phyloP scores from a whole-genome alignment of 2,113 vertebrate species.

The Ophiodon elongatus region DNA sequence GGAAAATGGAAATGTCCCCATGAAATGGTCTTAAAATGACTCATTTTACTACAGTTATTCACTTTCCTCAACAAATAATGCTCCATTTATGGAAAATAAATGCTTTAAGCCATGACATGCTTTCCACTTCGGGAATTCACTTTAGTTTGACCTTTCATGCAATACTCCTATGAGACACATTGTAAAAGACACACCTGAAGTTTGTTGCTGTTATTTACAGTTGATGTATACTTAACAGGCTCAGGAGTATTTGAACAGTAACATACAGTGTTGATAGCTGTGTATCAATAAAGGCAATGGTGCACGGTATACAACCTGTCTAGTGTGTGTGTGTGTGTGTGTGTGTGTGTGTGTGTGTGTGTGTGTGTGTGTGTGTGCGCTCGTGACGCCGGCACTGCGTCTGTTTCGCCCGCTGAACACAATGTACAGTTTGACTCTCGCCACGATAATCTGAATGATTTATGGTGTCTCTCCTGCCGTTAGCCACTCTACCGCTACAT shows the following conservation, averaged over 20 bases:
- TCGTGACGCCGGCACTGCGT: conserved; percentile 18
- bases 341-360: conserved; percentile 16
- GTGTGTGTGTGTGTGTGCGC: conserved; percentile 8
- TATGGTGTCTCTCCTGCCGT: conserved; percentile 72
- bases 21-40: conserved; percentile 7
- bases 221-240: conserved; percentile 41
- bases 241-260: conserved; percentile 48
- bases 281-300: conserved; percentile 64
- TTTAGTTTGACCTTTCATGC: conserved; percentile 33
- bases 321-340: conserved; percentile 34
- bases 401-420: conserved; percentile 67
- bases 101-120: background rate
- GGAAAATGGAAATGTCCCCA: background rate
- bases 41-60: background rate
- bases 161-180: background rate
- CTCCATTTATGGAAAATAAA: background rate
- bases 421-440: conserved; percentile 78
- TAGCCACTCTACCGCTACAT: conserved; percentile 71
- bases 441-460: conserved; percentile 82
- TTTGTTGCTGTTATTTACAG: conserved; percentile 34
- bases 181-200: conserved; percentile 41
- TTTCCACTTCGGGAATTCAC: background rate
- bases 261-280: conserved; percentile 41
- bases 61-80: background rate
- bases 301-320: conserved; percentile 25